Conservation (phyloP, 1,140 invertebrate genomes). For the Scaptomyza graminum region DNA sequence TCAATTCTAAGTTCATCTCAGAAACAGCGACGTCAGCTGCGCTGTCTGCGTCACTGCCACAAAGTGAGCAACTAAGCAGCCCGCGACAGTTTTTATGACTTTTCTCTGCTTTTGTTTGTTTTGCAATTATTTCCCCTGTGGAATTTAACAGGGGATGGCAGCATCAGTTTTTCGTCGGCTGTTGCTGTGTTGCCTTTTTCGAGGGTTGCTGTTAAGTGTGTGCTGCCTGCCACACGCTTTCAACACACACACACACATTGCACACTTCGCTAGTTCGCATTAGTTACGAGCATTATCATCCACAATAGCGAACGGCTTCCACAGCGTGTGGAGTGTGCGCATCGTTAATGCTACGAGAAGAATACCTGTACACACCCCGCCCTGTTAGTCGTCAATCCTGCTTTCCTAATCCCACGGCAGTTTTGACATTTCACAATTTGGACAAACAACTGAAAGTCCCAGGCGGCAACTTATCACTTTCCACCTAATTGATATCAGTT, state of each 20-base stretch:
- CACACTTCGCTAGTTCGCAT: constrained; percentile 46
- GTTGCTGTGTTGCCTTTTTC: constrained; percentile 5
- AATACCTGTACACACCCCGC: not conserved
- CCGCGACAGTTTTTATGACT: constrained; percentile 66
- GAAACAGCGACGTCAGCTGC: constrained; percentile 28
- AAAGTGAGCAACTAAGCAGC: constrained; percentile 55
- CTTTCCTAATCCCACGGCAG: not conserved
- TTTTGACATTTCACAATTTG: constrained; percentile 56
- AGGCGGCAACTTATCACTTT: constrained; percentile 72
- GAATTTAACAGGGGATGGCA: constrained; percentile 38
- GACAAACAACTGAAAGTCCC: constrained; percentile 59
- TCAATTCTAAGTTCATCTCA: not conserved
- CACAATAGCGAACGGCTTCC: constrained; percentile 50
- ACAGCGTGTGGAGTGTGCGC: constrained; percentile 66
- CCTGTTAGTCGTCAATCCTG: not conserved
- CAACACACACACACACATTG: not conserved
- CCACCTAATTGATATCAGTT: constrained; percentile 78
- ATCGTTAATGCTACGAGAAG: constrained; percentile 2
- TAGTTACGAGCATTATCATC: constrained; percentile 58
- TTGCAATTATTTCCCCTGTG: constrained; percentile 76
- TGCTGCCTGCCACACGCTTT: no score
- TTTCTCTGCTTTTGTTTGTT: constrained; percentile 60
- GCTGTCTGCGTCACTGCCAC: constrained; percentile 26
- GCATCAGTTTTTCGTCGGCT: not conserved
- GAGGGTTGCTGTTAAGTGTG: constrained; percentile 53